These are phyloP conservation scores for Nomada ruficornis DNA, from an alignment of 2,888 invertebrate genomes.

Conservation along the genomic window DNA sequence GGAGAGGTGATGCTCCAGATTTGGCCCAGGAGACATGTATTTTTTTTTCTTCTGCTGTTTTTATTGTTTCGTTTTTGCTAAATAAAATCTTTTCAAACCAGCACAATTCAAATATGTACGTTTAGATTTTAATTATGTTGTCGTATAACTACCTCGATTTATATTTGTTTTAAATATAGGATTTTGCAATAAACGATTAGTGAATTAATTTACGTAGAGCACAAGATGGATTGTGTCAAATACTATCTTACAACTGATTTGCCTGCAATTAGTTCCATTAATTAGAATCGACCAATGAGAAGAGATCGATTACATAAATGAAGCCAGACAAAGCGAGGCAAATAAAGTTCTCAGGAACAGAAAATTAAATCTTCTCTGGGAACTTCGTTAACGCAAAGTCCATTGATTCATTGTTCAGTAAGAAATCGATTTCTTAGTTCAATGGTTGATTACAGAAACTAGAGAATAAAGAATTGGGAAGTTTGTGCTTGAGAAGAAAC, in stretches of 20 bases:
- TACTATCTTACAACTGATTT: constrained; percentile 31
- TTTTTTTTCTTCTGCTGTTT: not conserved
- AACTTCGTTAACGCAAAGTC: not conserved
- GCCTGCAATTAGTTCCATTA: constrained; percentile 42
- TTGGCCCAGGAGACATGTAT: not conserved
- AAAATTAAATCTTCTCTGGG: constrained; percentile 16
- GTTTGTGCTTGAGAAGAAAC: too few species aligned
- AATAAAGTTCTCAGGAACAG: not conserved
- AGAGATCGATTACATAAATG: constrained; percentile 1
- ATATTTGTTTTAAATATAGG: too few species aligned
- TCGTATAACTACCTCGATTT: too few species aligned
- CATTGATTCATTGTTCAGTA: not conserved
- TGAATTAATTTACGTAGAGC: too few species aligned
- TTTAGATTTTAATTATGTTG: too few species aligned
- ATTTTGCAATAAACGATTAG: too few species aligned
- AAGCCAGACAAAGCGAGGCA: constrained; percentile 3
- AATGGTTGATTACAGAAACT: too few species aligned
- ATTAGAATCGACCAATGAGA: constrained; percentile 22
- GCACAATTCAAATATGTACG: too few species aligned
- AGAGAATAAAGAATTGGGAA: too few species aligned
- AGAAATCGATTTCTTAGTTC: constrained; percentile 5
- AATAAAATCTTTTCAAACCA: too few species aligned
- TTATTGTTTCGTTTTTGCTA: too few species aligned
- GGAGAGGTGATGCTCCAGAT: not conserved
- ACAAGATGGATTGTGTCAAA: not conserved